Conservation (phyloP, 2,113 vertebrate genomes). For the Corythaeola cristata region DNA sequence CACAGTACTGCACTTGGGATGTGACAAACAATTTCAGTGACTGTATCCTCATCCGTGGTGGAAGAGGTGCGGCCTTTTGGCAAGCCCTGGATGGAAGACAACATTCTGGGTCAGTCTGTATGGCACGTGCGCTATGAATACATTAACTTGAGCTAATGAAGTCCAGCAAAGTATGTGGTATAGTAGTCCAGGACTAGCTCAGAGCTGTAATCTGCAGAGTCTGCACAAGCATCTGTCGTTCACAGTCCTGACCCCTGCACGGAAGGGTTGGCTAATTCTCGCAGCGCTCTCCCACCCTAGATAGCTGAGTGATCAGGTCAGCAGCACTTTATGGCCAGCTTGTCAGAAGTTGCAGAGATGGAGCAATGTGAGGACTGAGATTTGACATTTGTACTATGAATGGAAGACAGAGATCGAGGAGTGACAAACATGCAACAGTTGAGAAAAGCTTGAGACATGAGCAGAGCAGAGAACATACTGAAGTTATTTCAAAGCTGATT, state of each 20-base stretch:
- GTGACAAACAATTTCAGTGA: not conserved
- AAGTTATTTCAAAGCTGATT: conserved; percentile 16
- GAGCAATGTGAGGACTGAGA: not conserved
- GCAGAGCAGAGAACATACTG: not conserved
- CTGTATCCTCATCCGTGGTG: not conserved
- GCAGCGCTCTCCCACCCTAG: not conserved
- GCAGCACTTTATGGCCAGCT: not conserved
- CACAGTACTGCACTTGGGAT: not conserved
- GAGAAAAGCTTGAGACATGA: not conserved
- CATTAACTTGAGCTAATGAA: not conserved
- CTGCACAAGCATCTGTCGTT: not conserved
- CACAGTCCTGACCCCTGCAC: accelerated
- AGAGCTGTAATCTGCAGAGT: not conserved
- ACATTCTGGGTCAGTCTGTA: not conserved
- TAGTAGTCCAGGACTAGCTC: not conserved
- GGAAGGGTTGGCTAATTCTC: not conserved
- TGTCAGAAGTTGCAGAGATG: not conserved
- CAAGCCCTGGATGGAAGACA: not conserved
- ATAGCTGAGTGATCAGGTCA: not conserved
- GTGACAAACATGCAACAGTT: not conserved
- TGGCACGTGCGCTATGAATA: not conserved
- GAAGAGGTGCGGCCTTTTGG: not conserved
- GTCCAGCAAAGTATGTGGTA: not conserved
- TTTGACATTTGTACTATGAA: not conserved
- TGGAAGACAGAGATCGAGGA: not conserved